phyloP scores from a whole-genome alignment of 2,797 vertebrate species.

The Lithobates sylvaticus region DNA sequence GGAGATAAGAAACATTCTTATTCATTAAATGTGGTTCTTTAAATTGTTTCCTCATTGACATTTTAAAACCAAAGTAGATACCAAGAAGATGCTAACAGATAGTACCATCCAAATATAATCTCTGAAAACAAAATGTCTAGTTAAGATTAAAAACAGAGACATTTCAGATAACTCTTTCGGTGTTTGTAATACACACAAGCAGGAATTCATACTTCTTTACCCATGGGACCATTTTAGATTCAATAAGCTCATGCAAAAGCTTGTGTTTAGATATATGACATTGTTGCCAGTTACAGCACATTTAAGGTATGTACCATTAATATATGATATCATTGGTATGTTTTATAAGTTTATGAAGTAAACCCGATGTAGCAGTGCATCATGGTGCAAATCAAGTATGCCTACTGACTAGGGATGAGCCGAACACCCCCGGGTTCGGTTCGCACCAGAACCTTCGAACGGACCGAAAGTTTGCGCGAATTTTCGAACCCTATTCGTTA shows the following conservation, averaged over 20 bases:
- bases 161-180: neutral
- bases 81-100: neutral
- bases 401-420: too few relatives aligned
- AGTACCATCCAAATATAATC: slow-evolving; percentile 12
- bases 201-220: neutral
- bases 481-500: too few relatives aligned
- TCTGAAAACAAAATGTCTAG: slow-evolving; percentile 3
- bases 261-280: neutral
- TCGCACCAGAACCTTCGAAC: too few relatives aligned
- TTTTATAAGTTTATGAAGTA: neutral
- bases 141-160: slow-evolving; percentile 19
- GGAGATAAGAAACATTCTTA: too few relatives aligned
- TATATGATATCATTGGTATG: neutral
- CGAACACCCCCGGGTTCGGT: too few relatives aligned
- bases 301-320: neutral
- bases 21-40: neutral
- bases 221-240: neutral
- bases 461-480: too few relatives aligned
- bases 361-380: too few relatives aligned
- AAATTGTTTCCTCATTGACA: neutral
- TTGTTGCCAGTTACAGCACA: neutral
- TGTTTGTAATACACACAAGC: neutral
- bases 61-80: slow-evolving; percentile 7
- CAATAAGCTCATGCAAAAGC: neutral
- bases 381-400: too few relatives aligned